Percentiles rank a stretch among this genome's conserved stretches.
phyloP scores from a whole-genome alignment of 2,113 vertebrate genomes.

The Rhegmatorhina hoffmannsi region DNA sequence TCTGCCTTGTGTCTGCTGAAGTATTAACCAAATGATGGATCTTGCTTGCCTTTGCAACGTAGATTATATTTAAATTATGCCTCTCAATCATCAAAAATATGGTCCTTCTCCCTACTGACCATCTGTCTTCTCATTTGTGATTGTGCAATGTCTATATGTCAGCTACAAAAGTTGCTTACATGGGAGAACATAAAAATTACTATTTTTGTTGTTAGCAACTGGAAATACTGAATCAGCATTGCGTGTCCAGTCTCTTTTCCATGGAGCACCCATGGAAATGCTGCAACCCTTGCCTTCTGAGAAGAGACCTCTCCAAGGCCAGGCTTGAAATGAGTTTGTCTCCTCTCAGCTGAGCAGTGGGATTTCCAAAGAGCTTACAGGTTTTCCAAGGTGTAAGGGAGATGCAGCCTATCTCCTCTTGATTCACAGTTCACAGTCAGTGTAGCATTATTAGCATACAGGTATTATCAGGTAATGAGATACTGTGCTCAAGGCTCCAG shows the following conservation, averaged over 20 bases:
- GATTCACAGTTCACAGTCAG: neutral
- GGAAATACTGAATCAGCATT: neutral
- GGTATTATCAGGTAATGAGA: neutral
- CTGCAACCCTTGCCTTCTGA: neutral
- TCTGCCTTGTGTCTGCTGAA: neutral
- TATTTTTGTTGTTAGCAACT: slow-evolving; percentile 38
- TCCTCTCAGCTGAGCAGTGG: neutral
- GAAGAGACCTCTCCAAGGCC: neutral
- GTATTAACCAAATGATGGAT: neutral
- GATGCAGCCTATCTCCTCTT: accelerated
- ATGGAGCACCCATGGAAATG: neutral
- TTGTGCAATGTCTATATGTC: neutral
- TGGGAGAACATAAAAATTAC: neutral
- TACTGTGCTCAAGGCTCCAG: neutral
- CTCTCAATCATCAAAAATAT: neutral
- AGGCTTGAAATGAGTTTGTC: neutral
- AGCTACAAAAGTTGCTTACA: slow-evolving; percentile 15
- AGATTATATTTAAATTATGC: neutral
- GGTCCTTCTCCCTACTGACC: neutral
- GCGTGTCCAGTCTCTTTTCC: neutral
- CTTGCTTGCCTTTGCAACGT: accelerated
- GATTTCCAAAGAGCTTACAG: neutral
- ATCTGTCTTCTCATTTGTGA: neutral
- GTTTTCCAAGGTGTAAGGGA: neutral
- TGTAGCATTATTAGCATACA: neutral